These are phyloP conservation scores for Gandaritis pyraliata DNA, from an alignment of 2,888 invertebrate species.

Conservation along the genomic window DNA sequence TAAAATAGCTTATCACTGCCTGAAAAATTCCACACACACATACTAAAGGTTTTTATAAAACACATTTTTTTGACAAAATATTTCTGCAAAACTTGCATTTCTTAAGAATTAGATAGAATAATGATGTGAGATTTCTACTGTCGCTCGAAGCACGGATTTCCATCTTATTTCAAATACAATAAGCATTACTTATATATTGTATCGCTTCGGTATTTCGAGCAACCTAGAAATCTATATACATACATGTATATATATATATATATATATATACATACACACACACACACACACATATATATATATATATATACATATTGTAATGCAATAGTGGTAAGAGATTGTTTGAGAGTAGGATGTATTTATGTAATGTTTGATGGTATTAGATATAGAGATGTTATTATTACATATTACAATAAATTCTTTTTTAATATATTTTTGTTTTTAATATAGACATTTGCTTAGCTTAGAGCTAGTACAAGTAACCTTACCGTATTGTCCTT, in stretches of 20 bases:
- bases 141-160: neutral
- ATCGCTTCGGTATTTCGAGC: neutral
- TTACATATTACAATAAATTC: constrained; percentile 26
- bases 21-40: neutral
- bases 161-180: neutral
- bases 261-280: no score
- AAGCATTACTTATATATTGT: neutral
- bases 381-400: constrained; percentile 16
- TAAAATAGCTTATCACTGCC: neutral
- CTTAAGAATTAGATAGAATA: constrained; percentile 19
- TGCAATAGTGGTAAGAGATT: constrained; percentile 3
- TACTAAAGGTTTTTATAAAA: no score
- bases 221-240: neutral
- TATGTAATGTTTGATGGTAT: constrained; percentile 30
- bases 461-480: no score
- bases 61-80: neutral
- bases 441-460: no score
- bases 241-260: no score
- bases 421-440: constrained; percentile 6
- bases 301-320: no score
- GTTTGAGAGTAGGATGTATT: constrained; percentile 33
- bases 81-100: constrained; percentile 14
- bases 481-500: no score
- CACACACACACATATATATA: no score
- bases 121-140: neutral